These are phyloP conservation scores for Augochlorella aurata DNA, from an alignment of 2,888 invertebrate genomes.

Conservation along the genomic window DNA sequence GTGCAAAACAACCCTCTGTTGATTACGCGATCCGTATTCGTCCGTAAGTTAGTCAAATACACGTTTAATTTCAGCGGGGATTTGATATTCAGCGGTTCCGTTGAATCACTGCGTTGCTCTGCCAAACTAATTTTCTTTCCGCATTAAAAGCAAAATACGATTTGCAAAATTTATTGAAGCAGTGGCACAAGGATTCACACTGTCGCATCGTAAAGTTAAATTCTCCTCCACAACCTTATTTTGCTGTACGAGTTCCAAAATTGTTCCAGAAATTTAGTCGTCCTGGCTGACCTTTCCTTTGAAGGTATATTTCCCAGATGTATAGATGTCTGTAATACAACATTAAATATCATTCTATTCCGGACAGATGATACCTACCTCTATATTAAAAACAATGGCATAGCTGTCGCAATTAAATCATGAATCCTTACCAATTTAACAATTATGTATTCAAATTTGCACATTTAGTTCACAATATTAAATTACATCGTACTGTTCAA, in stretches of 20 bases:
- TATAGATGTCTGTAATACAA: no score
- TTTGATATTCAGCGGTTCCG: background rate
- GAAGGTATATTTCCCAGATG: no score
- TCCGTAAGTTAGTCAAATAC: background rate
- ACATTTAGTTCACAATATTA: background rate
- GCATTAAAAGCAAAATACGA: background rate
- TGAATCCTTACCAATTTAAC: background rate
- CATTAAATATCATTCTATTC: no score
- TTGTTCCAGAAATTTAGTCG: no score
- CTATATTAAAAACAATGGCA: no score
- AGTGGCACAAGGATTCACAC: background rate
- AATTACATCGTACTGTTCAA: background rate
- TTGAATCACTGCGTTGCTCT: background rate
- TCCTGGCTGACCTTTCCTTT: no score
- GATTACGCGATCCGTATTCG: background rate
- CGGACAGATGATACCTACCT: no score
- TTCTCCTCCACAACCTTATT: background rate
- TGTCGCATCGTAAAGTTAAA: background rate
- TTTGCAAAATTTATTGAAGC: background rate
- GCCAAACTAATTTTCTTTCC: background rate
- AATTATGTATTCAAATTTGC: background rate
- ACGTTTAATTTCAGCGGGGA: background rate
- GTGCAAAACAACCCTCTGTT: background rate
- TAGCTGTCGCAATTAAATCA: no score
- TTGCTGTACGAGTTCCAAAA: background rate